Base-by-base conservation (phyloP, 2,113 vertebrate species). In the Panthera uncia region DNA sequence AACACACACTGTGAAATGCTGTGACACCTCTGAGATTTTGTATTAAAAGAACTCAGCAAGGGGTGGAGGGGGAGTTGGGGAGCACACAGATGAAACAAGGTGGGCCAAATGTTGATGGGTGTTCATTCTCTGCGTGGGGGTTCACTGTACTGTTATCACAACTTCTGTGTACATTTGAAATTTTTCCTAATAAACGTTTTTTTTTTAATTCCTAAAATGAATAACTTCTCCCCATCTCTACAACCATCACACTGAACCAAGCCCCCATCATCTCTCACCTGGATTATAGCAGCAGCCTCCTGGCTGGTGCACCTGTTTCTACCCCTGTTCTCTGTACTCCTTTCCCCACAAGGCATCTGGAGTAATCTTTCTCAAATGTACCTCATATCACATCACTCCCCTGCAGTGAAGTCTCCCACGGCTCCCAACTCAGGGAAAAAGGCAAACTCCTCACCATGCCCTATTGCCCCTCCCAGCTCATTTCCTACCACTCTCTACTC, bases 21-120 rank as follows among this genome's bases (percentile, higher is more conserved):
- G 63, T 0, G 33, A 83, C n/a, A 23, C 27, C 83, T 76, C 83
- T 76, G 55, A n/a, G 65, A n/a, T 29, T 78, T 50, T 65, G 63
- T 88, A 82, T 79, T 38, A 57, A 96, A 73, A 48, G 65, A 92
- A 81, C 57, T 69, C 73, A 48, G n/a, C 15, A 41, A 80, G 29
- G 16, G 12, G 69, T 33, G 3, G 9, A 5, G 38, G 29, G 13
- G 23, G n/a, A 3, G 1, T 21, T 2, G 1, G 27, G 14, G 63
- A 71, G 15, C 0, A 0, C 9, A 45, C 0, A 50, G 15, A 71
- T 61, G 61, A 73, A 94, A 48, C 19, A 13, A 45, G 33, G 55
- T 4, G 57, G 68, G 61, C n/a, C 15, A 33, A 36, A 65, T 48
- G 31, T 27, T 71, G 36, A 68, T 1, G 3, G 5, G 11, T 10